phyloP scores from a whole-genome alignment of 2,888 invertebrate species.

The Eudemis profundana region DNA sequence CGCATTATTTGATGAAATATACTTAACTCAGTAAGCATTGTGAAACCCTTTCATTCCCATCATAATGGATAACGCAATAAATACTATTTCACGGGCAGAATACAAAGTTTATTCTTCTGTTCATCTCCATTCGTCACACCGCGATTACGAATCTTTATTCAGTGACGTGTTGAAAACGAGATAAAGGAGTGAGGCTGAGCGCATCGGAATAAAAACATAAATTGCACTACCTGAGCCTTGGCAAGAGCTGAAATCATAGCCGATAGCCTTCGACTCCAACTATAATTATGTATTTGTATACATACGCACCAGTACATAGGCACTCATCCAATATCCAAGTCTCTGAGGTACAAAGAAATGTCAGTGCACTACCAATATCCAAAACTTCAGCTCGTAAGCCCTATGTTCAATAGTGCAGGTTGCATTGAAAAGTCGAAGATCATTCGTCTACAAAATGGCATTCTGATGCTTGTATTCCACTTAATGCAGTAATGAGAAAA shows the following conservation, averaged over 20 bases:
- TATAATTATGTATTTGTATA: no score
- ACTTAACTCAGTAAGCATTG: constrained; percentile 27
- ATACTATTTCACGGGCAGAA: constrained; percentile 39
- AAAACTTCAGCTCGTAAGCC: no score
- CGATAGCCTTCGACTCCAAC: constrained; percentile 13
- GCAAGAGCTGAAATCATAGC: constrained; percentile 12
- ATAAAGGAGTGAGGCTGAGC: constrained; percentile 39
- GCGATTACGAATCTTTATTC: constrained; percentile 40
- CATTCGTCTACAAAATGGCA: no score
- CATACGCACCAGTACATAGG: no score
- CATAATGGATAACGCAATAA: constrained; percentile 42
- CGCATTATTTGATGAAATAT: constrained; percentile 31
- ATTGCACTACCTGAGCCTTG: constrained; percentile 42
- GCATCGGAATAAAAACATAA: constrained; percentile 36
- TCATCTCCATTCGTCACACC: constrained; percentile 36
- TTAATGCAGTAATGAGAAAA: no score
- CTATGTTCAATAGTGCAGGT: no score
- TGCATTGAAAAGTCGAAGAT: no score
- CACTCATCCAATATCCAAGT: no score
- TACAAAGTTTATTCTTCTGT: constrained; percentile 35
- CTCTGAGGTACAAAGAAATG: no score
- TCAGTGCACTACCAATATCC: no score
- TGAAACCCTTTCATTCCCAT: constrained; percentile 36
- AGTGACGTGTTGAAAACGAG: constrained; percentile 43
- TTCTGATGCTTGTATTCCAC: no score